Percentiles rank a stretch among this genome's conserved stretches.
Evolutionary conservation across 2,113 vertebrate genomes (phyloP).

Genomic region (Tringa solitaria): DNA sequence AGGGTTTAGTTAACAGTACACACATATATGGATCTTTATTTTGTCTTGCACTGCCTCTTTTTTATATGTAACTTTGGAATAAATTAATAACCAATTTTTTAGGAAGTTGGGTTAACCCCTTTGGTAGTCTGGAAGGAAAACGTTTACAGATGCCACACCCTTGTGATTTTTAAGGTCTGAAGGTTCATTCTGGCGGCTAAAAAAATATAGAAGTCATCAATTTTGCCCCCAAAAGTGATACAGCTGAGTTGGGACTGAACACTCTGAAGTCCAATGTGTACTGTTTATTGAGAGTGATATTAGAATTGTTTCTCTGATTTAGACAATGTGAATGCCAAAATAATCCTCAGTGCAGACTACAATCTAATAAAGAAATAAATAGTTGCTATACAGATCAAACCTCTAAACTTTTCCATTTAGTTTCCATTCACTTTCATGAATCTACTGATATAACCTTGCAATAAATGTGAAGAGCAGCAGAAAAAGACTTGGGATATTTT

Average conservation of each 20-base stretch:
- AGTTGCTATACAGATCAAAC: background rate
- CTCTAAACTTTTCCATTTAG: background rate
- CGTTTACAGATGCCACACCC: background rate
- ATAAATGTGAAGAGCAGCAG: background rate
- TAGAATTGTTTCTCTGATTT: background rate
- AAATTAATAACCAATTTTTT: background rate
- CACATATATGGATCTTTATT: background rate
- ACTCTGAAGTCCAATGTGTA: background rate
- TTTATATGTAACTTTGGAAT: background rate
- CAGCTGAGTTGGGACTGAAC: background rate
- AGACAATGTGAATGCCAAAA: background rate
- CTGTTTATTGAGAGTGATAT: background rate
- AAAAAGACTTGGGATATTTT: background rate
- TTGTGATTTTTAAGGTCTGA: background rate
- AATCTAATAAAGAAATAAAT: background rate
- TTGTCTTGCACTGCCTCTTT: background rate
- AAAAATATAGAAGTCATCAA: background rate
- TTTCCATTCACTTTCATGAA: background rate
- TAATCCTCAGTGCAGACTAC: background rate
- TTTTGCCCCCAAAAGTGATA: background rate
- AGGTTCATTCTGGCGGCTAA: background rate
- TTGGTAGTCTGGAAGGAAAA: background rate
- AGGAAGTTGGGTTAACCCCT: rapidly evolving
- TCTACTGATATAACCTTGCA: background rate
- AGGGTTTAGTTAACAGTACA: background rate